Conservation (phyloP, 2,888 invertebrate species). For the Orthonychiurus folsomi region DNA sequence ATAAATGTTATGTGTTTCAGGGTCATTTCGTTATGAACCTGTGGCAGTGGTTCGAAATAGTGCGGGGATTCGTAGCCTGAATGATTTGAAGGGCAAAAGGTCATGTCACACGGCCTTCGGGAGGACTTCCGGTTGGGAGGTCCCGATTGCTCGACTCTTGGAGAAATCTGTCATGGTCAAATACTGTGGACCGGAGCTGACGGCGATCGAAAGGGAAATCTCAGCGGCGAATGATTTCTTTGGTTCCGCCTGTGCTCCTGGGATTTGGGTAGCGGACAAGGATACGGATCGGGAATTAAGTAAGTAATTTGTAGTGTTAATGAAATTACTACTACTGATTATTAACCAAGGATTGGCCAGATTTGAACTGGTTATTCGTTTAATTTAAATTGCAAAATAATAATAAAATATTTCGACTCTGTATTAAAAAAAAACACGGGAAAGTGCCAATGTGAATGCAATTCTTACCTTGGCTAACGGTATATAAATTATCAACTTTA, state of each 20-base stretch:
- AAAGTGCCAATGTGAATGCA: too few relatives aligned
- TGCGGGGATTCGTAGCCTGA: constrained; percentile 57
- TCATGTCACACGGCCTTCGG: constrained; percentile 83
- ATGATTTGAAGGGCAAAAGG: constrained; percentile 62
- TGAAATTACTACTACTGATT: neutral
- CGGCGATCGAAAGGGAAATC: constrained; percentile 69
- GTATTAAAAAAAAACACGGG: neutral
- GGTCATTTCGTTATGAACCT: constrained; percentile 69
- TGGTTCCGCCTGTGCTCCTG: constrained; percentile 73
- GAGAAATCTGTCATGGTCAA: constrained; percentile 57
- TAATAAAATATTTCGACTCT: too few relatives aligned
- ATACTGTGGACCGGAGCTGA: constrained; percentile 59
- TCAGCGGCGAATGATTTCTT: constrained; percentile 72
- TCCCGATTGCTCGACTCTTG: constrained; percentile 53
- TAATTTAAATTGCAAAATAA: neutral
- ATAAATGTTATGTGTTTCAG: too few relatives aligned
- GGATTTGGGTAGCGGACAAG: constrained; percentile 68
- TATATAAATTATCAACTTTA: too few relatives aligned
- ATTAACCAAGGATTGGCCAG: too few relatives aligned
- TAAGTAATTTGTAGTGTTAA: constrained; percentile 45
- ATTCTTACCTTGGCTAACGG: too few relatives aligned
- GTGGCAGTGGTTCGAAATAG: constrained; percentile 70
- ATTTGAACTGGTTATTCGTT: neutral
- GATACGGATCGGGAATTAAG: constrained; percentile 62
- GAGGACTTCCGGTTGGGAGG: constrained; percentile 77